Conservation (phyloP, 2,797 vertebrate species). For the Lacerta viridis region DNA sequence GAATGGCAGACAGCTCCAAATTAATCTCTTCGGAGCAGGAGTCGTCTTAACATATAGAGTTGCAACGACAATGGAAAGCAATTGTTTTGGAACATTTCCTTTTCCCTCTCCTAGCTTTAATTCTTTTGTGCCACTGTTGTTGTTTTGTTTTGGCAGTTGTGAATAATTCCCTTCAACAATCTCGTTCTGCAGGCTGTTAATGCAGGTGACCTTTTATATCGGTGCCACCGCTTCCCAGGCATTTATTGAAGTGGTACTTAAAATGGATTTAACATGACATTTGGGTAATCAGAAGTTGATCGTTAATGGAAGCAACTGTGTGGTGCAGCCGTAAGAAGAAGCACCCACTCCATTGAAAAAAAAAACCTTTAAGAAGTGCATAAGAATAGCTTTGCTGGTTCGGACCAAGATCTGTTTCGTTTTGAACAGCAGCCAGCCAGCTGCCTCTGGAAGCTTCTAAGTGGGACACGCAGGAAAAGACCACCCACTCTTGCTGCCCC, state of each 20-base stretch:
- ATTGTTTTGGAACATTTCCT: conserved; percentile 49
- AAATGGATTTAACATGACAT: conserved; percentile 48
- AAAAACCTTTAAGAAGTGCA: conserved; percentile 16
- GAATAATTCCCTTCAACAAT: conserved; percentile 56
- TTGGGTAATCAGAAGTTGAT: not conserved
- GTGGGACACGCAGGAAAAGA: not conserved
- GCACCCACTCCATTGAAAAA: not conserved
- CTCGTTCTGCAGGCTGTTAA: conserved; percentile 56
- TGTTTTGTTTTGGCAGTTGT: conserved; percentile 52
- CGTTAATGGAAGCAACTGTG: conserved; percentile 26
- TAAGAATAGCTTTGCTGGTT: not conserved
- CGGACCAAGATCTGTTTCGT: not conserved
- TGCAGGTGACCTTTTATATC: conserved; percentile 63
- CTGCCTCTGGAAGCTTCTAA: not conserved
- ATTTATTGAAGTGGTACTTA: conserved; percentile 58
- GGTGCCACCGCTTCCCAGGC: conserved; percentile 47
- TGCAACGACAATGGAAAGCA: conserved; percentile 40
- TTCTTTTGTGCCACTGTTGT: conserved; percentile 9
- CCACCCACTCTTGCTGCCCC: not conserved
- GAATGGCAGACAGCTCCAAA: conserved; percentile 51
- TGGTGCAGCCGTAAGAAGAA: conserved; percentile 1
- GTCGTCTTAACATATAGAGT: not conserved
- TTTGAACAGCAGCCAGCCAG: not conserved
- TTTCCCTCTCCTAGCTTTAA: not conserved
- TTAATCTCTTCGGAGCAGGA: not conserved